A percentile compares a stretch with the other conserved stretches of the same genome.
Conservation (phyloP, 1,140 invertebrate species). For the Atta colombica region DNA sequence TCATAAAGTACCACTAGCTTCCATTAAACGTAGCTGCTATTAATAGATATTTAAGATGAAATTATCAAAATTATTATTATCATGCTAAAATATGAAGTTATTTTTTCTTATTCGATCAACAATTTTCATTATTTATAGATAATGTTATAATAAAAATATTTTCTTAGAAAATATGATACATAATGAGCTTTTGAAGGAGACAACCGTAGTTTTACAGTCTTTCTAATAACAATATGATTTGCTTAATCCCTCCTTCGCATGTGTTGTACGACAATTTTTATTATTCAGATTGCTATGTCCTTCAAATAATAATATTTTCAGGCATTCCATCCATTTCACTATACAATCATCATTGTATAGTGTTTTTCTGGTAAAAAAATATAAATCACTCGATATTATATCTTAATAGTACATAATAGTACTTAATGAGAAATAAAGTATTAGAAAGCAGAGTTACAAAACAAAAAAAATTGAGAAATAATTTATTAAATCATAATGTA, state of each 20-base stretch:
- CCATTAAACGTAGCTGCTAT: not conserved
- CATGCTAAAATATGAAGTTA: not conserved
- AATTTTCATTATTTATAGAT: not conserved
- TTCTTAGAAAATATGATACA: not conserved
- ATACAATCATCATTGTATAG: not conserved
- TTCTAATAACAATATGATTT: not conserved
- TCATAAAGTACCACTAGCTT: not conserved
- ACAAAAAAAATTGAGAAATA: not conserved
- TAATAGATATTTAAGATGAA: not conserved
- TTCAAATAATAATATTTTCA: conserved; percentile 21
- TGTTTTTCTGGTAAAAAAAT: not conserved
- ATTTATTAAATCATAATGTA: not conserved
- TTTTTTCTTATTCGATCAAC: not conserved
- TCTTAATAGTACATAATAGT: not conserved
- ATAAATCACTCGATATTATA: not conserved
- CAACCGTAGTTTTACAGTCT: not conserved
- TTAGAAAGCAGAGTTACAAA: not conserved
- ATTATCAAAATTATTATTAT: not conserved
- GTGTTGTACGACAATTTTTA: not conserved
- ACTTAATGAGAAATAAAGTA: not conserved
- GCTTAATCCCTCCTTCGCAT: not conserved
- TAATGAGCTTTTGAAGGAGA: not conserved
- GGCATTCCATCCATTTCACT: not conserved
- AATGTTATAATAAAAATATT: conserved; percentile 8
- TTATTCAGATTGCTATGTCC: conserved; percentile 34